These are phyloP conservation scores for Ctena decussata DNA, from an alignment of 2,888 invertebrate species.

Conservation along the genomic window DNA sequence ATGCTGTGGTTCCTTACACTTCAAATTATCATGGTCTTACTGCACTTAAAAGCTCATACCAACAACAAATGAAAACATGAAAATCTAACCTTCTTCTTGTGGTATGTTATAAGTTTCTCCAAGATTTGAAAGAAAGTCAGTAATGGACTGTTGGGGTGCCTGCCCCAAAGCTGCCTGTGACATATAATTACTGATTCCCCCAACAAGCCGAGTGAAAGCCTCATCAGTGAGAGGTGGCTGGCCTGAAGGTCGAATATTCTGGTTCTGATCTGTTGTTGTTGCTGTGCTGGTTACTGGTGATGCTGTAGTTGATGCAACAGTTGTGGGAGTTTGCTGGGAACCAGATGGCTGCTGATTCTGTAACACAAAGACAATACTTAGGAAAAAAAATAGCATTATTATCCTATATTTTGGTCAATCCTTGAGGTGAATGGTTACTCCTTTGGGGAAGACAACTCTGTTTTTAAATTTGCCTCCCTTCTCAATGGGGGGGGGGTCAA, in stretches of 20 bases:
- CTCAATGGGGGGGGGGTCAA: too few relatives aligned
- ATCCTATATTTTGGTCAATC: too few relatives aligned
- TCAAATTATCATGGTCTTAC: too few relatives aligned
- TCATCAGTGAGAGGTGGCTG: slow-evolving; percentile 88
- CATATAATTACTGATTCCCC: slow-evolving; percentile 78
- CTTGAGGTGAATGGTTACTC: too few relatives aligned
- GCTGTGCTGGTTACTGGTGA: slow-evolving; percentile 35
- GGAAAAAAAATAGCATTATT: too few relatives aligned
- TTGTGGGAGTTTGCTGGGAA: background rate
- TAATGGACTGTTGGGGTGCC: slow-evolving; percentile 75
- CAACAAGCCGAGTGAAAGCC: slow-evolving; percentile 79
- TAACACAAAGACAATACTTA: too few relatives aligned
- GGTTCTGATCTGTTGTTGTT: slow-evolving; percentile 36
- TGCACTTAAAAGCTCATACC: too few relatives aligned
- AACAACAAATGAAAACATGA: too few relatives aligned
- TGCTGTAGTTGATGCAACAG: slow-evolving; percentile 15
- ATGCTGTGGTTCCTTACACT: too few relatives aligned
- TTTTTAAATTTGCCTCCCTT: too few relatives aligned
- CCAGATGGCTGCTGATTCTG: background rate
- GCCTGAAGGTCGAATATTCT: slow-evolving; percentile 13
- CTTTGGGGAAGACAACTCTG: too few relatives aligned
- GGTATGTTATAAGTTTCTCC: slow-evolving; percentile 76
- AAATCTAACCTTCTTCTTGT: slow-evolving; percentile 78
- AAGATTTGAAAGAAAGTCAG: slow-evolving; percentile 76
- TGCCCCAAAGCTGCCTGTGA: slow-evolving; percentile 79